phyloP scores from a whole-genome alignment of 2,888 invertebrate genomes.

The Zelleria hepariella region DNA sequence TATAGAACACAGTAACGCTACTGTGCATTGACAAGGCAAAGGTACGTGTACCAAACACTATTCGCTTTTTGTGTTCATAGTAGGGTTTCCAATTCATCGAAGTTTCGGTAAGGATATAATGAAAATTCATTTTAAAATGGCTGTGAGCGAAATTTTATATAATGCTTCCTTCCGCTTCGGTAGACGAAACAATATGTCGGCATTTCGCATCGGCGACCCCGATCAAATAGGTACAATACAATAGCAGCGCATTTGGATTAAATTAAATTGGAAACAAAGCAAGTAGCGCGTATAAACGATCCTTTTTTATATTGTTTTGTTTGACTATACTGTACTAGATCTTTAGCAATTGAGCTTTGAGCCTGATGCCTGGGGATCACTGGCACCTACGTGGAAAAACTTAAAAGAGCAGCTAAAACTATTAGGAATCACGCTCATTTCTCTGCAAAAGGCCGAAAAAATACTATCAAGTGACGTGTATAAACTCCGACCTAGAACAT shows the following conservation, averaged over 20 bases:
- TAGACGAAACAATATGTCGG: constrained; percentile 44
- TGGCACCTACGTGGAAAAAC: no score
- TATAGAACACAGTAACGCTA: not conserved
- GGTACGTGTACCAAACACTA: not conserved
- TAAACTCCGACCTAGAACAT: no score
- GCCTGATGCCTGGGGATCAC: not conserved
- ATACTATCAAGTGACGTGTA: no score
- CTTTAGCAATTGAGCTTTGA: no score
- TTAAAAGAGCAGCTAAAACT: no score
- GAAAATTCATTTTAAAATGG: constrained; percentile 42
- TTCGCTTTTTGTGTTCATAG: constrained; percentile 10
- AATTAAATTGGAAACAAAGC: not conserved
- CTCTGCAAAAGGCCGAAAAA: no score
- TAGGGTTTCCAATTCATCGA: constrained; percentile 29
- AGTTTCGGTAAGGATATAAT: constrained; percentile 36
- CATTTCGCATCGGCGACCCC: not conserved
- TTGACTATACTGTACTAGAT: no score
- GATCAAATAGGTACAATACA: not conserved
- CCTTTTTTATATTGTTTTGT: no score
- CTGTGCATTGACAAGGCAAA: not conserved
- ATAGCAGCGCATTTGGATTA: not conserved
- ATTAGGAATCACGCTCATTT: no score
- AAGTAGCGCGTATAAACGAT: not conserved
- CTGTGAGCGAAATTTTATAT: constrained; percentile 38
- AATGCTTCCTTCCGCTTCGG: constrained; percentile 31